Conservation (phyloP, 2,113 vertebrate genomes). For the Lepus timidus region DNA sequence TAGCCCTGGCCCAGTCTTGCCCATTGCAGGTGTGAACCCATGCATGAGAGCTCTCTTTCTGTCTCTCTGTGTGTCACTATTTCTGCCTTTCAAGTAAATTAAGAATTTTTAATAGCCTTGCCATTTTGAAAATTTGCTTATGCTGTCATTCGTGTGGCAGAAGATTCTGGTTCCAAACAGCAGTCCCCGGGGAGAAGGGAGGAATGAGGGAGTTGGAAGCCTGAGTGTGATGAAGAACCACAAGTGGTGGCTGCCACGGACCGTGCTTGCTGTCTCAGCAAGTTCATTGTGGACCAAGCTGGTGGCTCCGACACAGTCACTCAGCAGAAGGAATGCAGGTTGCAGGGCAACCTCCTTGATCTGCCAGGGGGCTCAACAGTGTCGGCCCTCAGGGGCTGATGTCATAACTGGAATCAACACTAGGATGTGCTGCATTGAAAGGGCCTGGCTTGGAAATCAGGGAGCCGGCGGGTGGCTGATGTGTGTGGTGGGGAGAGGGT, state of each 20-base stretch:
- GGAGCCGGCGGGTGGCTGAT: background rate
- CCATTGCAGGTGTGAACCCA: too few species aligned
- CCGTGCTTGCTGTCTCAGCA: background rate
- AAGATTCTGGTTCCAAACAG: background rate
- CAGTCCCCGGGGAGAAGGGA: rapidly evolving
- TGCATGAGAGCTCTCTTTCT: too few species aligned
- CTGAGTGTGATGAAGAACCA: background rate
- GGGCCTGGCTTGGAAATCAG: background rate
- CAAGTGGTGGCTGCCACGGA: background rate
- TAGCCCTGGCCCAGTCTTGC: too few species aligned
- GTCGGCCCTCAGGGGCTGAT: background rate
- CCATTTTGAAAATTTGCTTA: too few species aligned
- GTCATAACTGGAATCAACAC: background rate
- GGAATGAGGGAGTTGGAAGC: background rate
- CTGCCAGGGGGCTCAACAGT: background rate
- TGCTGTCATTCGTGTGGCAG: rapidly evolving
- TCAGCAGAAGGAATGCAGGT: background rate
- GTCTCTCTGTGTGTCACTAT: too few species aligned
- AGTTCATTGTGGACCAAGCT: background rate
- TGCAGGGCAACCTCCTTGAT: background rate
- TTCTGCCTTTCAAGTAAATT: too few species aligned
- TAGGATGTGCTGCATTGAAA: rapidly evolving
- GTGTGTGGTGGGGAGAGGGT: background rate
- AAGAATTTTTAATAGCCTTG: too few species aligned
- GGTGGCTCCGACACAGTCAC: background rate